Base-by-base conservation (phyloP, 2,888 invertebrate genomes). In the Belgica antarctica region DNA sequence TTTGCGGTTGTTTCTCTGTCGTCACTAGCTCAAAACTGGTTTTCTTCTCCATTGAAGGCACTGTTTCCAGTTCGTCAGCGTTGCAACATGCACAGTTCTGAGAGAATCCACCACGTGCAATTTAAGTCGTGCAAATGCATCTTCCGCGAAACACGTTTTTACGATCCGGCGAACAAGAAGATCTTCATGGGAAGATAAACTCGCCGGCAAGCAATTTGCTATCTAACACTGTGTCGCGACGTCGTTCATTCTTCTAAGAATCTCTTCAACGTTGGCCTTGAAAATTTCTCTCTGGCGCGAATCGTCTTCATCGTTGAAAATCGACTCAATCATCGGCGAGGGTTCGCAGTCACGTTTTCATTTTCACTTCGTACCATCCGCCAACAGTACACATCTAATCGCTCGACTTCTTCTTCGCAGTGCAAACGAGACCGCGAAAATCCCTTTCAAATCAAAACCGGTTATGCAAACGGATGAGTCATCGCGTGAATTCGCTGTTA, bases 401-500 rank as follows among this genome's bases (percentile, higher is more conserved):
- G n/a, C 15, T 41, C 10, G 41, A 5, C 10, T n/a, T 2, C 15
- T 12, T 7, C 34, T 12, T 34, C 34, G 34, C 34, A 34, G 34
- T 34, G 34, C 34, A 34, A 12, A 34, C 7, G 34, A 34, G 34
- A 7, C 34, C 34, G 41, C 4, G 15, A 41, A 41, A 52, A 52
- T 52, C 52, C 17, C 34, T 5, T 31, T 31, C 12, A n/a, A 41
- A 41, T 41, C 41, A 41, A 52, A n/a, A 52, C 52, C 2, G 7
- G 52, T 52, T 52, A 52, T 52, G 52, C 52, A 52, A 52, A 52
- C 41, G 41, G 3, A 52, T 52, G 19, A 22, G 17, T 52, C 17
- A 52, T 52, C 52, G n/a, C n/a, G n/a, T n/a, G n/a, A n/a, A 52
- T 22, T 52, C 17, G 52, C 2, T 52, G 22, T 1, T 17, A 52